Evolutionary conservation across 2,888 invertebrate species (phyloP).

Genomic region (Nemoura dubitans): DNA sequence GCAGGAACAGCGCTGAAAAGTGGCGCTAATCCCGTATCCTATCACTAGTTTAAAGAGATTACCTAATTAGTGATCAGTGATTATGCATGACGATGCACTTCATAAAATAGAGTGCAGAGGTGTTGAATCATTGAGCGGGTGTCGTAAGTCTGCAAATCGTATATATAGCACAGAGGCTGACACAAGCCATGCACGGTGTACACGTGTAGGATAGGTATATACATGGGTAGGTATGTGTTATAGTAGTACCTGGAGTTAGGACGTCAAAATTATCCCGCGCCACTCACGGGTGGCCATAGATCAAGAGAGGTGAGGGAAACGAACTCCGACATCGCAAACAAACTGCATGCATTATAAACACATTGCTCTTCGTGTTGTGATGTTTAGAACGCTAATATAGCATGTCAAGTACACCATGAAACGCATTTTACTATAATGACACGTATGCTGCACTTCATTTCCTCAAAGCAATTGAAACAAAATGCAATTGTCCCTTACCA

Average conservation of each 20-base stretch:
- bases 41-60: conserved; percentile 26
- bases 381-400: neutral
- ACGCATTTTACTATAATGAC: too few relatives aligned
- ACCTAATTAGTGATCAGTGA: conserved; percentile 28
- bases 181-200: neutral
- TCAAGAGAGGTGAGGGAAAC: neutral
- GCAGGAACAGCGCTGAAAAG: neutral
- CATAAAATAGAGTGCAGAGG: conserved; percentile 46
- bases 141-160: neutral
- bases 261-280: neutral
- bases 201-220: too few relatives aligned
- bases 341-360: neutral
- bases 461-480: too few relatives aligned
- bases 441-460: too few relatives aligned
- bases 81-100: conserved; percentile 41
- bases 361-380: neutral
- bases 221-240: too few relatives aligned
- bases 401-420: too few relatives aligned
- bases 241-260: neutral
- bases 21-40: conserved; percentile 28
- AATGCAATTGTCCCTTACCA: too few relatives aligned
- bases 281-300: neutral
- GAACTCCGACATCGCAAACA: neutral
- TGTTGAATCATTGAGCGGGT: conserved; percentile 32
- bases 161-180: neutral